Evolutionary conservation across 2,113 vertebrate species (phyloP).

Genomic region (Zootoca vivipara): DNA sequence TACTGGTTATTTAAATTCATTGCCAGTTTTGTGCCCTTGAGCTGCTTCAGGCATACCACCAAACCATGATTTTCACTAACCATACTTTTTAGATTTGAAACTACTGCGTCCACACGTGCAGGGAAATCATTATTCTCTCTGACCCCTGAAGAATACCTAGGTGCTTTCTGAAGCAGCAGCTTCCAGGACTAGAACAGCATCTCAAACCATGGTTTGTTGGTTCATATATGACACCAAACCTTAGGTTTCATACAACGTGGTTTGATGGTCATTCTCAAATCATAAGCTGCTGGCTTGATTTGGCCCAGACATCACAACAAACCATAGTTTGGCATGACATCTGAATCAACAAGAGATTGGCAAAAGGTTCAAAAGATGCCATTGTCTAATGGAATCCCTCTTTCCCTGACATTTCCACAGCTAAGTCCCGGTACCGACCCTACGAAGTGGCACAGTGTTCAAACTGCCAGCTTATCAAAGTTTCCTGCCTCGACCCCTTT

Average conservation of each 20-base stretch:
- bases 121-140: background rate
- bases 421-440: background rate
- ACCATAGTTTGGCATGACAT: background rate
- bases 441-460: slow-evolving; percentile 3
- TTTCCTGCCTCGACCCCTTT: background rate
- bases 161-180: background rate
- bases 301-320: background rate
- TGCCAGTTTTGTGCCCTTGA: background rate
- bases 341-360: background rate
- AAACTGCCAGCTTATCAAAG: background rate
- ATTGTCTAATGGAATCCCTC: background rate
- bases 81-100: background rate
- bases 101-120: background rate
- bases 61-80: background rate
- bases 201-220: background rate
- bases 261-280: background rate
- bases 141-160: background rate
- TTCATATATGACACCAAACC: background rate
- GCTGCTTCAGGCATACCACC: background rate
- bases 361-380: background rate
- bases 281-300: background rate
- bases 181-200: background rate
- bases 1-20: background rate
- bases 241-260: background rate
- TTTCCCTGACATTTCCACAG: background rate